phyloP scores from a whole-genome alignment of 2,888 invertebrate genomes.

The Ethmia dodecea region DNA sequence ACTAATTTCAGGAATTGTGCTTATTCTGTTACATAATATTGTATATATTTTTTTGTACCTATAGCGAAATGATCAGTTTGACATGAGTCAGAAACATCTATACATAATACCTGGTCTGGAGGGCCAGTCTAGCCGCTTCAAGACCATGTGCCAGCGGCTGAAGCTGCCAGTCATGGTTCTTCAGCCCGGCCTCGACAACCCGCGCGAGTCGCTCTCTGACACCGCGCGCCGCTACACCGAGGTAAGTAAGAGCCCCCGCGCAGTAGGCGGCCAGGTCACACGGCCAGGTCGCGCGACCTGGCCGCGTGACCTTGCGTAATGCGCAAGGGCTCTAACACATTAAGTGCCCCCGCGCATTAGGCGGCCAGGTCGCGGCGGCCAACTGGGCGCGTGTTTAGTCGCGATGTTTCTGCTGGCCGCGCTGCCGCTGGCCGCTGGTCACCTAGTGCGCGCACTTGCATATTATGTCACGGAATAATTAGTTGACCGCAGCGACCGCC shows the following conservation, averaged over 20 bases:
- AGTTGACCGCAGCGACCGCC: no score
- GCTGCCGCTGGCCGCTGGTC: neutral
- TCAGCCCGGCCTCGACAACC: slow-evolving; percentile 38
- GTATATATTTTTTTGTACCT: no score
- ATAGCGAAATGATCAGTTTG: slow-evolving; percentile 39
- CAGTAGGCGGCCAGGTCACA: neutral
- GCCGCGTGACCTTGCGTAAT: neutral
- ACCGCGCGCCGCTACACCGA: slow-evolving; percentile 31
- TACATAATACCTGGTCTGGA: slow-evolving; percentile 47
- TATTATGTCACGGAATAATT: no score
- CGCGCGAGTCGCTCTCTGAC: slow-evolving; percentile 28
- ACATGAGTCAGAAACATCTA: slow-evolving; percentile 27
- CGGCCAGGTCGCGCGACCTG: neutral
- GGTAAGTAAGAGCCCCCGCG: slow-evolving; percentile 16
- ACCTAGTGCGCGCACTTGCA: no score
- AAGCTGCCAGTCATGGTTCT: slow-evolving; percentile 42
- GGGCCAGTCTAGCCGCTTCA: slow-evolving; percentile 37
- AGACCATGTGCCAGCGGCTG: slow-evolving; percentile 30
- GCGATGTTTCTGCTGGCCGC: neutral
- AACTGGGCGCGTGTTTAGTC: neutral
- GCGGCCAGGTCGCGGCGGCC: neutral
- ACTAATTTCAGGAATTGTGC: no score
- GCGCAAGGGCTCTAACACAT: neutral
- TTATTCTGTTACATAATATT: no score
- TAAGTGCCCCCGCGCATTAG: neutral